Evolutionary conservation across 1,140 invertebrate genomes (phyloP).

Genomic region (Drosophila biarmipes): DNA sequence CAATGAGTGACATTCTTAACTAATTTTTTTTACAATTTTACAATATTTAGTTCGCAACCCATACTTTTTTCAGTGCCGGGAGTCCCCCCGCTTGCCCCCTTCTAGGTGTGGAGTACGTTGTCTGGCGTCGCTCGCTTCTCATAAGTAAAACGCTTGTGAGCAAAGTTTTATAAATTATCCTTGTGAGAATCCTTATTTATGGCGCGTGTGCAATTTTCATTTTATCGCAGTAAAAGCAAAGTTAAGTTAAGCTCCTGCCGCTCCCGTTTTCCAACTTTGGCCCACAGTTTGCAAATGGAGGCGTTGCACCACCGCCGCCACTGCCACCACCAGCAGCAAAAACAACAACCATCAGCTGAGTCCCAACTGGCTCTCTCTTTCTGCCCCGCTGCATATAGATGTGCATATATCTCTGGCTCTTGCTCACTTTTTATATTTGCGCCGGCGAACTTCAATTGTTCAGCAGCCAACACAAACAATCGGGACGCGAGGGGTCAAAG

Average conservation of each 20-base stretch:
- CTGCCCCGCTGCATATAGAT: conserved; percentile 5
- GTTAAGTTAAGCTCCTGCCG: conserved; percentile 78
- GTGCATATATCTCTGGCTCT: conserved; percentile 26
- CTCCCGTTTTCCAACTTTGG: conserved; percentile 61
- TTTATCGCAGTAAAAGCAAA: conserved; percentile 84
- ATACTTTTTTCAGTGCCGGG: neutral
- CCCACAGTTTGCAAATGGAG: conserved; percentile 59
- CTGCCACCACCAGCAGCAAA: conserved; percentile 19
- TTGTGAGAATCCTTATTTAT: conserved; percentile 85
- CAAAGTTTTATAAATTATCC: conserved; percentile 84
- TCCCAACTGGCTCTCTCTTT: conserved; percentile 12
- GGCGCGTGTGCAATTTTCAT: conserved; percentile 84
- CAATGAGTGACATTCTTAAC: no score
- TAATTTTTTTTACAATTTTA: no score
- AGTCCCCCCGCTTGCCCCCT: neutral
- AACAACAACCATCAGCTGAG: conserved; percentile 51
- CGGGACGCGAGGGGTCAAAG: conserved; percentile 6
- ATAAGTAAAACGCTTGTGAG: conserved; percentile 82
- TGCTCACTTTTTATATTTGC: conserved; percentile 71
- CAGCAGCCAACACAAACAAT: conserved; percentile 64
- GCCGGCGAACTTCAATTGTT: conserved; percentile 76
- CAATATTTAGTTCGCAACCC: no score
- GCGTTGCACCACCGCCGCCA: conserved; percentile 61
- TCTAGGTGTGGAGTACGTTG: conserved; percentile 37
- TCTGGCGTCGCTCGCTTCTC: conserved; percentile 76